Percentiles rank a stretch among this genome's conserved stretches.
Conservation (phyloP, 1,140 invertebrate species). For the Trachymyrmex septentrionalis region DNA sequence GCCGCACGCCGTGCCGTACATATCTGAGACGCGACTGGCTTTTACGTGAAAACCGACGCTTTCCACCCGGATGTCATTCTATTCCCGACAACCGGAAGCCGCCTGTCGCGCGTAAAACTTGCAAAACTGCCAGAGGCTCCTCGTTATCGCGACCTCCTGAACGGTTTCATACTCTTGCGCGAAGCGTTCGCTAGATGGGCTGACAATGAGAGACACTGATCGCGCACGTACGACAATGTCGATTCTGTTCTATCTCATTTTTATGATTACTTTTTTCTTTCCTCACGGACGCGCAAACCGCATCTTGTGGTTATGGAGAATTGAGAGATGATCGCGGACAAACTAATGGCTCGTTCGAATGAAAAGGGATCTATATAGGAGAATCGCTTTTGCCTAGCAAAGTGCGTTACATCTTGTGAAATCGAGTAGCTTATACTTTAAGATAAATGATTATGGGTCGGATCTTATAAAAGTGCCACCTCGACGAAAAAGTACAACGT, state of each 20-base stretch:
- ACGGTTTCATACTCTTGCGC: constrained; percentile 15
- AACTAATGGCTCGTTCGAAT: constrained; percentile 12
- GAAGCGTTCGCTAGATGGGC: no score
- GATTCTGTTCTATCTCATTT: neutral
- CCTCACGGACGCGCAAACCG: neutral
- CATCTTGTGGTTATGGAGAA: neutral
- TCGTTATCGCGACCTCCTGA: neutral
- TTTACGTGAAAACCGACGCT: constrained; percentile 12
- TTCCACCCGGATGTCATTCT: constrained; percentile 57
- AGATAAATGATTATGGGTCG: constrained; percentile 25
- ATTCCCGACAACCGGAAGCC: constrained; percentile 57
- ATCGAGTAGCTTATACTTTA: constrained; percentile 22
- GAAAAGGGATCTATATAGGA: neutral
- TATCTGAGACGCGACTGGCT: constrained; percentile 8
- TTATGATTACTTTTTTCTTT: constrained; percentile 55
- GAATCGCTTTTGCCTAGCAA: neutral
- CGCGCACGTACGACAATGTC: neutral
- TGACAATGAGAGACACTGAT: constrained; percentile 27
- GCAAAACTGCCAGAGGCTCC: constrained; percentile 27
- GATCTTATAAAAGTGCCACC: neutral
- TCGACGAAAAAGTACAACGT: neutral
- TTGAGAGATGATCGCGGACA: constrained; percentile 15
- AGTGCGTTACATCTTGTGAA: constrained; percentile 25
- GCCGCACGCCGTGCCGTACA: neutral
- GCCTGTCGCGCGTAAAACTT: constrained; percentile 62